Evolutionary conservation across 2,113 vertebrate genomes (phyloP).

Genomic region (Paracanthobrama guichenoti): DNA sequence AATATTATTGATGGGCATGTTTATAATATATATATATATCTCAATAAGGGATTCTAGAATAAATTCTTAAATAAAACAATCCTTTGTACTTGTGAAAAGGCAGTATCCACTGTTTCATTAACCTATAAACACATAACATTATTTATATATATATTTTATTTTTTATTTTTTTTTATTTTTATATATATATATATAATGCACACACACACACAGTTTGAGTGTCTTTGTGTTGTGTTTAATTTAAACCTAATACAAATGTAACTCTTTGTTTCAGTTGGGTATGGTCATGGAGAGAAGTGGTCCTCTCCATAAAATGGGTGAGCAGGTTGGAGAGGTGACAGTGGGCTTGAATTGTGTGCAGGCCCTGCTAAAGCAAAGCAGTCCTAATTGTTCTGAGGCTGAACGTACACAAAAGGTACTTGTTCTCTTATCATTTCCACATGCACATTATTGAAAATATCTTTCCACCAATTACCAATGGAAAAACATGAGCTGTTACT

Average conservation of each 20-base stretch:
- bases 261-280: constrained; percentile 62
- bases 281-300: constrained; percentile 71
- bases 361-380: constrained; percentile 80
- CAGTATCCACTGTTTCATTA: too few relatives aligned
- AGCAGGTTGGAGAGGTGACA: constrained; percentile 76
- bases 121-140: too few relatives aligned
- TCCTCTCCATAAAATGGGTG: constrained; percentile 72
- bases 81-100: background rate
- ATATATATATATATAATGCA: background rate
- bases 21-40: too few relatives aligned
- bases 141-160: too few relatives aligned
- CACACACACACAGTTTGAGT: too few relatives aligned
- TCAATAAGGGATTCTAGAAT: too few relatives aligned
- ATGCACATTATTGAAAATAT: background rate
- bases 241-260: background rate
- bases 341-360: constrained; percentile 78
- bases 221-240: background rate
- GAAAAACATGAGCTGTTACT: background rate
- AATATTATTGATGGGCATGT: too few relatives aligned
- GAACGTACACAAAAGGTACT: constrained; percentile 85
- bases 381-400: constrained; percentile 79
- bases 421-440: background rate
- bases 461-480: too few relatives aligned
- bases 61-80: too few relatives aligned
- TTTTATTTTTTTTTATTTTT: too few relatives aligned